A percentile compares a stretch with the other conserved stretches of the same genome.
Evolutionary conservation across 2,797 vertebrate species (phyloP).

Genomic region (Hapalemur alaotrensis): DNA sequence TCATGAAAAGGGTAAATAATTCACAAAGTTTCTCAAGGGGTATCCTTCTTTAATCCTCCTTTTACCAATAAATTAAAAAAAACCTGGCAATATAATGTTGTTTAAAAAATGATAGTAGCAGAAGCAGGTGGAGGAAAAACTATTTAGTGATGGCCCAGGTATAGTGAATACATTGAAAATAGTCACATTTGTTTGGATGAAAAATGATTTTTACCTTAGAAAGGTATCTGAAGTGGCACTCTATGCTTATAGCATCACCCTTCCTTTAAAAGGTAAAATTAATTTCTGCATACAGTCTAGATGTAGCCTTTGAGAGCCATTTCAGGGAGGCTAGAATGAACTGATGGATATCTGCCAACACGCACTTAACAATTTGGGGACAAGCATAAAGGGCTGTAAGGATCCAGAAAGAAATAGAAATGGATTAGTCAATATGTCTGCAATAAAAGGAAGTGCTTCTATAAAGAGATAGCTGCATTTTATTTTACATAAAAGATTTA

Average conservation of each 20-base stretch:
- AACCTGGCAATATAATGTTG: background rate
- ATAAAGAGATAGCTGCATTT: background rate
- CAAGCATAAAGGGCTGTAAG: background rate
- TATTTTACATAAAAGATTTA: background rate
- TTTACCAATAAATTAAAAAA: background rate
- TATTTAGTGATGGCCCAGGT: background rate
- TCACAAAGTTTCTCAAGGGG: background rate
- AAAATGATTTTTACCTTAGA: conserved; percentile 5
- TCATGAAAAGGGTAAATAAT: background rate
- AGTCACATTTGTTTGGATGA: background rate
- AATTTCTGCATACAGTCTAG: background rate
- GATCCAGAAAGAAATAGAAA: background rate
- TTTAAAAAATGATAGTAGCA: background rate
- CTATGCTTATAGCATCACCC: background rate
- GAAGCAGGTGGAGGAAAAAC: background rate
- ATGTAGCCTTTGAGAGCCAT: background rate
- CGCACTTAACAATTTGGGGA: background rate
- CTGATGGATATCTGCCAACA: background rate
- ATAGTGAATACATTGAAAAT: background rate
- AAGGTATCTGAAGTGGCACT: background rate
- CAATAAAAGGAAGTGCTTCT: background rate
- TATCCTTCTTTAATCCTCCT: background rate
- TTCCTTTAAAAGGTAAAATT: background rate
- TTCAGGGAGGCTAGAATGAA: background rate
- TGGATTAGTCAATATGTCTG: background rate